phyloP scores from a whole-genome alignment of 1,140 invertebrate species.

The Maniola jurtina region DNA sequence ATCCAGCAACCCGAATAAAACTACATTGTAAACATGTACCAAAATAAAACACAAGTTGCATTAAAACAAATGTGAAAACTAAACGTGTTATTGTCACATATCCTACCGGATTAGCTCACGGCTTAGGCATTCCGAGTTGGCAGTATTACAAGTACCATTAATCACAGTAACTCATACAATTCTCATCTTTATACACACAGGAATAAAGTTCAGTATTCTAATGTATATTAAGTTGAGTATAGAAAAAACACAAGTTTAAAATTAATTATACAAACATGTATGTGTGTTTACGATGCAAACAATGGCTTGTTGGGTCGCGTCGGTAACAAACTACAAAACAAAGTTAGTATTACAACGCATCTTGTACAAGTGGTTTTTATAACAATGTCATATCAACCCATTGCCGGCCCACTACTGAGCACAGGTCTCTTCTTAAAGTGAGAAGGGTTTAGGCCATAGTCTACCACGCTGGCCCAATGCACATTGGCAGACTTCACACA shows the following conservation, averaged over 20 bases:
- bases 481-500: too few relatives aligned
- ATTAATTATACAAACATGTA: constrained; percentile 29
- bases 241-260: constrained; percentile 21
- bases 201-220: constrained; percentile 19
- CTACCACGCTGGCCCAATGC: too few relatives aligned
- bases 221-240: background rate
- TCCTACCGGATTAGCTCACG: constrained; percentile 13
- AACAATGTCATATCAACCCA: too few relatives aligned
- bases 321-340: background rate
- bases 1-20: background rate
- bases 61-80: background rate
- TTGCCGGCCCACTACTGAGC: too few relatives aligned
- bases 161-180: background rate
- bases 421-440: too few relatives aligned
- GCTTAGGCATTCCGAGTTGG: constrained; percentile 22
- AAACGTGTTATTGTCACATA: constrained; percentile 7
- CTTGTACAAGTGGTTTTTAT: too few relatives aligned
- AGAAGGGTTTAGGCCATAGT: too few relatives aligned
- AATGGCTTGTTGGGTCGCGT: constrained; percentile 6
- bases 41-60: background rate
- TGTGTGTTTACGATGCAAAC: constrained; percentile 12
- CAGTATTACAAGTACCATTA: constrained; percentile 9
- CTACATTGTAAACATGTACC: background rate
- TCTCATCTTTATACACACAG: background rate
- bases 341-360: too few relatives aligned